These are phyloP conservation scores for Sarcophaga carnaria DNA, from an alignment of 2,888 invertebrate species.

Conservation along the genomic window DNA sequence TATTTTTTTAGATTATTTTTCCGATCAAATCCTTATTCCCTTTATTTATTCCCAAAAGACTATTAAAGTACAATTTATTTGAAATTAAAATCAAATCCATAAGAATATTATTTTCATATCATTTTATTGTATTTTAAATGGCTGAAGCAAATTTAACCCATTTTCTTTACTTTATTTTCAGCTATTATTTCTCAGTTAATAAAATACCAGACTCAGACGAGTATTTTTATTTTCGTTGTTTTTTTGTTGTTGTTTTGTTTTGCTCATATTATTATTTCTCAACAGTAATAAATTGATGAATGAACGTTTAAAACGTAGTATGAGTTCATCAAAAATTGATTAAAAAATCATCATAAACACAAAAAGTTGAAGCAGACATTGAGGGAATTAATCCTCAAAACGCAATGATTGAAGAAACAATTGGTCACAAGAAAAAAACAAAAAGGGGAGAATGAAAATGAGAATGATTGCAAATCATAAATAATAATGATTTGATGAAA, in stretches of 20 bases:
- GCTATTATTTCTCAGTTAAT: not conserved
- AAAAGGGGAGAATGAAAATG: not conserved
- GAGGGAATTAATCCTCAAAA: not conserved
- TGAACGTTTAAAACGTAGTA: not conserved
- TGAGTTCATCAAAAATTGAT: slow-evolving; percentile 14
- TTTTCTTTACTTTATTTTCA: not conserved
- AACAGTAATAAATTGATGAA: not conserved
- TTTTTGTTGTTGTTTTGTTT: not conserved
- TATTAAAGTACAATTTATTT: too few species aligned
- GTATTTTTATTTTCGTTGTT: not conserved
- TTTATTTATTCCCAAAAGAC: too few species aligned
- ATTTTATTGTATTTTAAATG: too few species aligned
- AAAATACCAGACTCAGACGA: not conserved
- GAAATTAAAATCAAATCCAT: too few species aligned
- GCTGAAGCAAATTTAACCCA: too few species aligned
- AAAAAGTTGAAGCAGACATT: not conserved
- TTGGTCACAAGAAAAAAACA: not conserved
- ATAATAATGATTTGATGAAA: slow-evolving; percentile 28
- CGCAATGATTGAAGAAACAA: slow-evolving; percentile 13
- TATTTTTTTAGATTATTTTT: too few species aligned
- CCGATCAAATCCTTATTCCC: too few species aligned
- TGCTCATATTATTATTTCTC: not conserved
- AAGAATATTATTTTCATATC: too few species aligned
- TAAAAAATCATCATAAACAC: not conserved
- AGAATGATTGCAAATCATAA: slow-evolving; percentile 2